phyloP scores from a whole-genome alignment of 2,797 vertebrate genomes.

The Mycteria americana region DNA sequence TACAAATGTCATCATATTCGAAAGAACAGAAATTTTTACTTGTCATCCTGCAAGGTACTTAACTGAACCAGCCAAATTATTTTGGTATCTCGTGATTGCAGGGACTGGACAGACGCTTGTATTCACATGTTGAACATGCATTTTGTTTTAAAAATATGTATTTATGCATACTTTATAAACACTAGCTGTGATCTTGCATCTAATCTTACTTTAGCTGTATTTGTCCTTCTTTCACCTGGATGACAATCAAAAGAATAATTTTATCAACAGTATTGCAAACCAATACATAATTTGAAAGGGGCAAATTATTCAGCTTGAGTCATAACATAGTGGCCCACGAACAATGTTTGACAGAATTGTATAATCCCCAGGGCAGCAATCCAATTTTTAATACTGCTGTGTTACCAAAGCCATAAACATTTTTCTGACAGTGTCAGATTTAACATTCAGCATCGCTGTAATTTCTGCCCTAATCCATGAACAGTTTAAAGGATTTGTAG shows the following conservation, averaged over 20 bases:
- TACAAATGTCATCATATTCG: background rate
- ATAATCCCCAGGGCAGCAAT: slow-evolving; percentile 7
- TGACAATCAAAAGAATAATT: background rate
- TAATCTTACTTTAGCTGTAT: background rate
- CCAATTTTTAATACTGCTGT: background rate
- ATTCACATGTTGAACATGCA: background rate
- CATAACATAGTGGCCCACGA: background rate
- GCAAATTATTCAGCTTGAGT: background rate
- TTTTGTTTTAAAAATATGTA: background rate
- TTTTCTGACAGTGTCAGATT: slow-evolving; percentile 1
- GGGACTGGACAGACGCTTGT: background rate
- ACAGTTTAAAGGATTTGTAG: background rate
- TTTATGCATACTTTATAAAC: background rate
- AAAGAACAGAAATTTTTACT: background rate
- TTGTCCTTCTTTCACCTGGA: background rate
- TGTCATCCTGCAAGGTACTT: background rate
- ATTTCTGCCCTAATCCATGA: slow-evolving; percentile 28
- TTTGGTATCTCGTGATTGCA: background rate
- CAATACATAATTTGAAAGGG: background rate
- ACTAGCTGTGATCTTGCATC: background rate
- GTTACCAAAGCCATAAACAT: slow-evolving; percentile 12
- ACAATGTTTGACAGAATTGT: background rate
- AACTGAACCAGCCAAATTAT: background rate
- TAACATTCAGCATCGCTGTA: background rate
- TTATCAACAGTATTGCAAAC: background rate